Percentiles rank a stretch among this genome's conserved stretches.
These are phyloP conservation scores for Calidris pugnax DNA, from an alignment of 2,113 vertebrate species.

Conservation along the genomic window DNA sequence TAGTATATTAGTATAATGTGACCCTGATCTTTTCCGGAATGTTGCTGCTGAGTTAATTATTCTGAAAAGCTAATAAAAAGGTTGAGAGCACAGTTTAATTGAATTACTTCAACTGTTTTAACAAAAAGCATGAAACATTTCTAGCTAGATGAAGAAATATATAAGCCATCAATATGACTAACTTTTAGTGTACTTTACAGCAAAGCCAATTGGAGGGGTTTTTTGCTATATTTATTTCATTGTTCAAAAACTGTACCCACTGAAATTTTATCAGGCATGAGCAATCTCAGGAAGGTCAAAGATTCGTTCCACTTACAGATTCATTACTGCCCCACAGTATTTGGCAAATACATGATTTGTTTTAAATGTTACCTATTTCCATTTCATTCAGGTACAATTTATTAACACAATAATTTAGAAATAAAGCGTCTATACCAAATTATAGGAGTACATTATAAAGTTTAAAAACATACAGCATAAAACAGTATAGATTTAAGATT, in stretches of 20 bases:
- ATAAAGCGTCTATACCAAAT: not conserved
- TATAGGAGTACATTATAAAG: not conserved
- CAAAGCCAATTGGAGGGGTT: not conserved
- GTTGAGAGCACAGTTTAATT: not conserved
- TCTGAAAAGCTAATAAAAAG: not conserved
- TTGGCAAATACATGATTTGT: not conserved
- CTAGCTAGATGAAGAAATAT: not conserved
- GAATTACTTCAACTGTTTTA: not conserved
- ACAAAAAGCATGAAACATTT: not conserved
- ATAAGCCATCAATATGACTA: not conserved
- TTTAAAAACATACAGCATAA: not conserved
- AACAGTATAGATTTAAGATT: not conserved
- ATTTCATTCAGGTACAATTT: not conserved
- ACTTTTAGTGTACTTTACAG: not conserved
- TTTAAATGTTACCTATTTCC: not conserved
- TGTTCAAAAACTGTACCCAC: not conserved
- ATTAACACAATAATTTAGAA: not conserved
- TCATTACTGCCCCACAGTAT: not conserved
- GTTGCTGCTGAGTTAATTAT: not conserved
- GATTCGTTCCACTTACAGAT: not conserved
- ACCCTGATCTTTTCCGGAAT: not conserved
- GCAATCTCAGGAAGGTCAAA: not conserved
- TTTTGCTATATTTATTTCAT: not conserved
- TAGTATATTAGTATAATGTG: not conserved
- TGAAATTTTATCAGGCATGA: not conserved